phyloP scores from a whole-genome alignment of 2,888 invertebrate genomes.

The Callinectes sapidus region DNA sequence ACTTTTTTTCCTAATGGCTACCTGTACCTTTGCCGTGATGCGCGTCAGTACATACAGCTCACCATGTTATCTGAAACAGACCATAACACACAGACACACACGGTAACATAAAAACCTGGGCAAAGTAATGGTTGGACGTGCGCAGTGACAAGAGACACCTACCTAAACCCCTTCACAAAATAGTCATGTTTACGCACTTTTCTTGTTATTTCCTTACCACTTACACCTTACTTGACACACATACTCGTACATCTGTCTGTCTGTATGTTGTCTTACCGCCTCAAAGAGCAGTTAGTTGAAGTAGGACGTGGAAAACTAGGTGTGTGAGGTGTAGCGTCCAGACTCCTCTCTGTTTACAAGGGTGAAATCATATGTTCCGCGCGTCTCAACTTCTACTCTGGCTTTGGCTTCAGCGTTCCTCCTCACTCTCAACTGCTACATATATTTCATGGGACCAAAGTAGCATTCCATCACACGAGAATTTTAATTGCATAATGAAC shows the following conservation, averaged over 20 bases:
- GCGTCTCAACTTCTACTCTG: neutral
- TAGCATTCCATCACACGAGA: neutral
- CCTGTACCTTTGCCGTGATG: neutral
- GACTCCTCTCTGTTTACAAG: slow-evolving; percentile 43
- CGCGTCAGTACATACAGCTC: neutral
- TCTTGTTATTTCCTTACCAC: neutral
- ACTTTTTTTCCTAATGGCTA: neutral
- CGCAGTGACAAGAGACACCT: neutral
- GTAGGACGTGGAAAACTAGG: neutral
- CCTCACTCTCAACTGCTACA: no score
- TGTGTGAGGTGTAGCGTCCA: neutral
- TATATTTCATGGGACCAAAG: neutral
- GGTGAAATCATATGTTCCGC: slow-evolving; percentile 48
- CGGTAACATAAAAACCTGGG: neutral
- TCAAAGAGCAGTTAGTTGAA: neutral
- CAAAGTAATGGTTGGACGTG: neutral
- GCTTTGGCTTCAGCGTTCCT: neutral
- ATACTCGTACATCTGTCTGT: neutral
- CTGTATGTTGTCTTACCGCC: neutral
- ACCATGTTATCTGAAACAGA: neutral
- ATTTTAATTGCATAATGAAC: neutral
- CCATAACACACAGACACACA: neutral
- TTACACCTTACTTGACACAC: neutral
- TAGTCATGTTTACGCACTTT: no score
- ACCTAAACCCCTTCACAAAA: neutral